These are phyloP conservation scores for Seriola rivoliana DNA, from an alignment of 2,113 vertebrate genomes.

Conservation along the genomic window DNA sequence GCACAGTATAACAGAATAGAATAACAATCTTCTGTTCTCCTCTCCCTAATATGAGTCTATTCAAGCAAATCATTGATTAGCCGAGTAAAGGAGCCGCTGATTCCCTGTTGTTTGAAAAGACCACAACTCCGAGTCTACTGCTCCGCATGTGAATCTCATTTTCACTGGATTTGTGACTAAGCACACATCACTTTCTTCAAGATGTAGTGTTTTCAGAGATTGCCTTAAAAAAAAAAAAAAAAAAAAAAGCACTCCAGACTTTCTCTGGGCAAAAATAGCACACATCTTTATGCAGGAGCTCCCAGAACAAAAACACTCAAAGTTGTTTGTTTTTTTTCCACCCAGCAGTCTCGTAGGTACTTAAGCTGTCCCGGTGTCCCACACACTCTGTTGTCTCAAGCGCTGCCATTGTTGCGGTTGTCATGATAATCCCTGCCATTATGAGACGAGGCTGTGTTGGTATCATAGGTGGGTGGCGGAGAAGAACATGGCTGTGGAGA, in stretches of 20 bases:
- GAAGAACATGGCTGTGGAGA: constrained; percentile 50
- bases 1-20: not conserved
- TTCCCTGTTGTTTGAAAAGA: constrained; percentile 4
- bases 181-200: constrained; percentile 27
- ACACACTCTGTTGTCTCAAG: constrained; percentile 60
- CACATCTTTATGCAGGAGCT: constrained; percentile 60
- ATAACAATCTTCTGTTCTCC: not conserved
- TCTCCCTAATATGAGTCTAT: not conserved
- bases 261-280: constrained; percentile 44
- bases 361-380: constrained; percentile 65
- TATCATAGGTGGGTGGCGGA: constrained; percentile 63
- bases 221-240: not conserved
- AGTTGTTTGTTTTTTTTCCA: constrained; percentile 62
- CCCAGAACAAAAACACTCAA: constrained; percentile 62
- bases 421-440: constrained; percentile 69
- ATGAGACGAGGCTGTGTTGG: constrained; percentile 56
- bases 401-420: constrained; percentile 62
- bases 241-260: constrained; percentile 8
- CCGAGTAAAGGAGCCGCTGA: not conserved
- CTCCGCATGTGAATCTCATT: constrained; percentile 27
- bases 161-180: constrained; percentile 36
- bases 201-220: constrained; percentile 34
- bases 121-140: not conserved
- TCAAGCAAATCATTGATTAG: not conserved
- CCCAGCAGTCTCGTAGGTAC: constrained; percentile 51